phyloP scores from a whole-genome alignment of 1,140 invertebrate species.

The Drosophila lacertosa region DNA sequence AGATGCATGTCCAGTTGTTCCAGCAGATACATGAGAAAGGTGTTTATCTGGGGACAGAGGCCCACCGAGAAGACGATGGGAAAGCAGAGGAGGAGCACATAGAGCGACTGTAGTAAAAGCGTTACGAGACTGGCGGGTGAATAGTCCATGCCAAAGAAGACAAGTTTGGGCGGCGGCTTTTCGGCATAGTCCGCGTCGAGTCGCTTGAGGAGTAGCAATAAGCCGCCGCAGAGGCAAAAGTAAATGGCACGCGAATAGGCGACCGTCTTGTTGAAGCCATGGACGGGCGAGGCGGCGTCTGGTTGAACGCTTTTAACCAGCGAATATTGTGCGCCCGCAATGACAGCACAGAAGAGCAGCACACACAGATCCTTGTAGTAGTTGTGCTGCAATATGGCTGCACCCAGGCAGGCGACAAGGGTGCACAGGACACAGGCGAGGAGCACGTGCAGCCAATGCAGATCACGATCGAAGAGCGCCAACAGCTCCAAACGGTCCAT shows the following conservation, averaged over 20 bases:
- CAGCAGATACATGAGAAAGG: slow-evolving; percentile 96
- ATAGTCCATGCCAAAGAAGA: slow-evolving; percentile 91
- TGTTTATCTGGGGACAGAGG: slow-evolving; percentile 98
- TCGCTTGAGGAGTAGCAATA: slow-evolving; percentile 70
- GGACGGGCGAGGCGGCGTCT: slow-evolving; percentile 98
- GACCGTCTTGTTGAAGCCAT: slow-evolving; percentile 98
- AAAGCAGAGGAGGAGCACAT: slow-evolving; percentile 94
- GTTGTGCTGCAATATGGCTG: slow-evolving; percentile 91
- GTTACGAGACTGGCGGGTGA: slow-evolving; percentile 88
- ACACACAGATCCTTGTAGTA: slow-evolving; percentile 97
- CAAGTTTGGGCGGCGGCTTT: slow-evolving; percentile 29
- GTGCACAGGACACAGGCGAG: slow-evolving; percentile 93
- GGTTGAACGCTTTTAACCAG: slow-evolving; percentile 99
- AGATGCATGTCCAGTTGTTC: slow-evolving; percentile 99
- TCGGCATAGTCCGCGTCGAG: slow-evolving; percentile 69
- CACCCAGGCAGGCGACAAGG: slow-evolving; percentile 93
- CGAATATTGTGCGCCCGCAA: slow-evolving; percentile 98
- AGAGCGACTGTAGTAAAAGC: slow-evolving; percentile 89
- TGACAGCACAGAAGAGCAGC: slow-evolving; percentile 98
- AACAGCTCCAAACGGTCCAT: slow-evolving; percentile 96
- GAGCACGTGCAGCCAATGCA: slow-evolving; percentile 93
- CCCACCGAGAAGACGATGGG: slow-evolving; percentile 97
- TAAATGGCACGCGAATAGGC: slow-evolving; percentile 97
- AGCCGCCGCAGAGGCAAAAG: slow-evolving; percentile 93
- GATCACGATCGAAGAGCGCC: slow-evolving; percentile 96